Percentiles rank a stretch among this genome's conserved stretches.
phyloP scores from a whole-genome alignment of 2,797 vertebrate species.

The Spheniscus humboldti region DNA sequence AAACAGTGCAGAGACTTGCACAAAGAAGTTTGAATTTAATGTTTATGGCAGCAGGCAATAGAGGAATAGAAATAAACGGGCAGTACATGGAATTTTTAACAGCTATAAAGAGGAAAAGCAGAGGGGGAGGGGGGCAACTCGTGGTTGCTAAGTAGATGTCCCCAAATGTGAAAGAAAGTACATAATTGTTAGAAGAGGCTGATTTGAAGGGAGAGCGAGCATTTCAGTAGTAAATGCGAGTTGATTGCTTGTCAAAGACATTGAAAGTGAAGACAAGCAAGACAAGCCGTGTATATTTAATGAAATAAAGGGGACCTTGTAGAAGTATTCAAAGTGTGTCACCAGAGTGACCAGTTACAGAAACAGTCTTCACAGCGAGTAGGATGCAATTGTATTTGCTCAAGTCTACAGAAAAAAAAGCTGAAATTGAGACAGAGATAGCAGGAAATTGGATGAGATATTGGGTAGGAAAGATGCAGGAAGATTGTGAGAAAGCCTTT shows the following conservation, averaged over 20 bases:
- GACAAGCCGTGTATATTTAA: neutral
- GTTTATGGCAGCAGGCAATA: neutral
- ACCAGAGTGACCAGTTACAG: neutral
- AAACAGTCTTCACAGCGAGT: neutral
- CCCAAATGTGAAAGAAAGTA: neutral
- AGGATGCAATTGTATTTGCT: neutral
- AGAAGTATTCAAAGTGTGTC: neutral
- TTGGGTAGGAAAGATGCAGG: neutral
- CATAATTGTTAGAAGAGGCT: neutral
- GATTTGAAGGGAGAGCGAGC: neutral
- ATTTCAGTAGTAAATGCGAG: neutral
- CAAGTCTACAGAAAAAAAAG: neutral
- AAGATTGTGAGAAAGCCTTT: neutral
- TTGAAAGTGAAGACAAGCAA: neutral
- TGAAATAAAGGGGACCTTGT: neutral
- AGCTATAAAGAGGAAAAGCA: neutral
- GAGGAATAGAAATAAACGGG: neutral
- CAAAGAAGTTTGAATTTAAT: neutral
- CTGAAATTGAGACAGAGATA: neutral
- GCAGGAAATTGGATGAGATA: neutral
- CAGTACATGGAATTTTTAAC: neutral
- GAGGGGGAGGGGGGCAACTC: rapidly evolving
- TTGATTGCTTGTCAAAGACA: neutral
- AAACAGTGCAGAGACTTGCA: neutral
- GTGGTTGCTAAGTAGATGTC: neutral